These are phyloP conservation scores for Synergus umbraculus DNA, from an alignment of 2,888 invertebrate genomes.

Conservation along the genomic window DNA sequence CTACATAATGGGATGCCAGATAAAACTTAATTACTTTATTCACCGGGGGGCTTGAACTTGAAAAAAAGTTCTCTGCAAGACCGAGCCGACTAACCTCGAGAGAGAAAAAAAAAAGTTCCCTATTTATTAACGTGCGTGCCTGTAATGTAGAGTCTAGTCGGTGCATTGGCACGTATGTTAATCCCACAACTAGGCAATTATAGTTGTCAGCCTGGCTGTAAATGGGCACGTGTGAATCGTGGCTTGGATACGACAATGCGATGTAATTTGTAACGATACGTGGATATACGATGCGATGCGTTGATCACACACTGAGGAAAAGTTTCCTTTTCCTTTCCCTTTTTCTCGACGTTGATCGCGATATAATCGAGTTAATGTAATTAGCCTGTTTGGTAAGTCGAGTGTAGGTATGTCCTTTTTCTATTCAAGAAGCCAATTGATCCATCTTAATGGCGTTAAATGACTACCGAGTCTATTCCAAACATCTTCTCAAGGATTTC, in stretches of 20 bases:
- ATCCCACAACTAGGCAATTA: too few relatives aligned
- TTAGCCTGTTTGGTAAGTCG: conserved; percentile 14
- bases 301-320: neutral
- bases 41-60: conserved; percentile 6
- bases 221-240: too few relatives aligned
- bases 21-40: too few relatives aligned
- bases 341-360: neutral
- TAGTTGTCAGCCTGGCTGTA: too few relatives aligned
- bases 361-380: conserved; percentile 26
- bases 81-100: neutral
- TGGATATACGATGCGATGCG: too few relatives aligned
- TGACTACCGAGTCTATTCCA: neutral
- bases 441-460: conserved; percentile 7
- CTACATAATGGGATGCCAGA: too few relatives aligned
- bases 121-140: conserved; percentile 13
- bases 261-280: too few relatives aligned
- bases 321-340: neutral
- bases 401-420: conserved; percentile 16
- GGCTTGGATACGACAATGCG: too few relatives aligned
- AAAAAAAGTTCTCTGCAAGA: conserved; percentile 9
- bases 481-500: neutral
- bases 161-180: too few relatives aligned
- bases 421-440: conserved; percentile 19
- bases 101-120: conserved; percentile 2
- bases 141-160: too few relatives aligned